Conservation (phyloP, 1,140 invertebrate genomes). For the Latrodectus geometricus region DNA sequence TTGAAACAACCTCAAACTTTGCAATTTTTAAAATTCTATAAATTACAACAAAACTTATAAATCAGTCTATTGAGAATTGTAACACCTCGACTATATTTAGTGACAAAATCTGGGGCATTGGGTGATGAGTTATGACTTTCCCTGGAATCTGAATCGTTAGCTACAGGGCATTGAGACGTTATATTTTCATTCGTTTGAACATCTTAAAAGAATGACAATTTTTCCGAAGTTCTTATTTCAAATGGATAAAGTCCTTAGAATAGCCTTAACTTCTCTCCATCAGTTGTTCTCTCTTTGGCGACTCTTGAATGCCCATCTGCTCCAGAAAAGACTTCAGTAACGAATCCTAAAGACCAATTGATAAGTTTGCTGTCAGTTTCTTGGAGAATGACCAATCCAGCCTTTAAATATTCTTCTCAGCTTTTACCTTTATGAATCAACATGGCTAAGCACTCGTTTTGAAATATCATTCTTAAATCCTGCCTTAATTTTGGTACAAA, state of each 20-base stretch:
- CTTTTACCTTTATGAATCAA: neutral
- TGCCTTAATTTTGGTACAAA: neutral
- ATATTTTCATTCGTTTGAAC: too few relatives aligned
- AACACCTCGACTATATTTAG: too few relatives aligned
- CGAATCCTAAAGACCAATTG: neutral
- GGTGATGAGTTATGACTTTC: too few relatives aligned
- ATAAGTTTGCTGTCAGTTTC: neutral
- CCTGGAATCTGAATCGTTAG: too few relatives aligned
- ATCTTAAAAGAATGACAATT: too few relatives aligned
- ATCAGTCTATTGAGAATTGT: too few relatives aligned
- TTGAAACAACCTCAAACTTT: too few relatives aligned
- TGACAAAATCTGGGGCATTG: too few relatives aligned
- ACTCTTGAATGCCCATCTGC: neutral
- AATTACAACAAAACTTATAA: too few relatives aligned
- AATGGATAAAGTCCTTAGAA: conserved; percentile 15
- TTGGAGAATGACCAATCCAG: neutral
- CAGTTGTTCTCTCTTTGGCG: neutral
- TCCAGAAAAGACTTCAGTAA: neutral
- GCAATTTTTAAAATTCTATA: too few relatives aligned
- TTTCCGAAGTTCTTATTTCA: neutral
- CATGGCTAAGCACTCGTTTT: conserved; percentile 2
- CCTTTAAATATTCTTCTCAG: neutral
- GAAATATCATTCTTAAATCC: conserved; percentile 12
- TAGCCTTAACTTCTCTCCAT: neutral
- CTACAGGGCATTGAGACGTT: too few relatives aligned